A percentile compares a stretch with the other conserved stretches of the same genome.
These are phyloP conservation scores for Enteromius afrohamiltoni DNA, from an alignment of 2,797 vertebrate species.

Conservation along the genomic window DNA sequence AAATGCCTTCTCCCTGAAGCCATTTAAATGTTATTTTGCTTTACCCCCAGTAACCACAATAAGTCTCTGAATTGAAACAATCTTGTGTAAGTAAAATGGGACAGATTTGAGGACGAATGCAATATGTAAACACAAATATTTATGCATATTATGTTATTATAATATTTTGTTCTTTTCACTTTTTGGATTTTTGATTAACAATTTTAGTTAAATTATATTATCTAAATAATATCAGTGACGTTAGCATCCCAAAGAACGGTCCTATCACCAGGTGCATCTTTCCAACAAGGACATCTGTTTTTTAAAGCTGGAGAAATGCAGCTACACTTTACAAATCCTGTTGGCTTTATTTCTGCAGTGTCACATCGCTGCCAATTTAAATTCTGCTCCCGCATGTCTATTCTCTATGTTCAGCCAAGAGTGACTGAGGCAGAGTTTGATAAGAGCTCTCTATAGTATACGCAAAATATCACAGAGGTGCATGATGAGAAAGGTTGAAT, in stretches of 20 bases:
- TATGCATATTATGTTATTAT: not conserved
- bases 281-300: conserved; percentile 13
- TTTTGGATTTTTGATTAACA: not conserved
- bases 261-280: not conserved
- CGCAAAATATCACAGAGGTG: conserved; percentile 53
- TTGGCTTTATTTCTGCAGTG: conserved; percentile 39
- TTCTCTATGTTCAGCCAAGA: conserved; percentile 60
- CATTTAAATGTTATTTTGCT: conserved; percentile 33
- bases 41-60: conserved; percentile 12
- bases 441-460: conserved; percentile 53
- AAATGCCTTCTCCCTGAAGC: conserved; percentile 17
- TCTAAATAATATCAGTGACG: not conserved
- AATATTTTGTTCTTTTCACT: not conserved
- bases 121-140: not conserved
- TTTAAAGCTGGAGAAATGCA: conserved; percentile 17
- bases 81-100: not conserved
- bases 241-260: not conserved
- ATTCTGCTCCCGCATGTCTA: conserved; percentile 32
- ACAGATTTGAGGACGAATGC: not conserved
- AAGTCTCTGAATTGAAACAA: not conserved
- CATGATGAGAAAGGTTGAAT: conserved; percentile 56
- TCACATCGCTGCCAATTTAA: conserved; percentile 13
- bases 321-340: conserved; percentile 14
- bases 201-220: not conserved
- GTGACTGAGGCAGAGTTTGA: conserved; percentile 63